Evolutionary conservation across 2,888 invertebrate species (phyloP).

Genomic region (Syrphus vitripennis): DNA sequence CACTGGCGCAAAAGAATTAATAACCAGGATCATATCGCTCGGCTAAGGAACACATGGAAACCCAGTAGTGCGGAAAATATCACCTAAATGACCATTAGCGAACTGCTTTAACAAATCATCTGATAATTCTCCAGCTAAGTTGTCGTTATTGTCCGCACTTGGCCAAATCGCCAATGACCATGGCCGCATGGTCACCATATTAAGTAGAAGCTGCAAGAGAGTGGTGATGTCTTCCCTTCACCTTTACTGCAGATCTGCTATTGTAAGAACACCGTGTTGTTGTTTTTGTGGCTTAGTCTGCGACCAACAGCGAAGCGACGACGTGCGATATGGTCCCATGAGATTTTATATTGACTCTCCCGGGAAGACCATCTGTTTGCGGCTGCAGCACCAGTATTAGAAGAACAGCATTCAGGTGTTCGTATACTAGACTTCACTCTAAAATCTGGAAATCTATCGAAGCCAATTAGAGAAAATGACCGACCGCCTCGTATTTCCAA

Average conservation of each 20-base stretch:
- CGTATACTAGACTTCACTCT: slow-evolving; percentile 39
- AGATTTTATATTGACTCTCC: slow-evolving; percentile 47
- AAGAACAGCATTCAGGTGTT: slow-evolving; percentile 55
- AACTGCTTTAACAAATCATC: slow-evolving; percentile 71
- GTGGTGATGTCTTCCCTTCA: slow-evolving; percentile 3
- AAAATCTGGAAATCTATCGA: slow-evolving; percentile 60
- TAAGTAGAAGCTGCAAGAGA: slow-evolving; percentile 4
- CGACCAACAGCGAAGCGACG: not conserved
- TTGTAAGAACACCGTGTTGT: not conserved
- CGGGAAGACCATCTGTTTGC: slow-evolving; percentile 49
- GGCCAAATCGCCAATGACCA: slow-evolving; percentile 33
- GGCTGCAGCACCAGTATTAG: not conserved
- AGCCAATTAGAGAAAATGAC: slow-evolving; percentile 64
- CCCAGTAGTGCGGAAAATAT: slow-evolving; percentile 74
- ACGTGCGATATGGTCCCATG: slow-evolving; percentile 66
- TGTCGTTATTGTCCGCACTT: slow-evolving; percentile 33
- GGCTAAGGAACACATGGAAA: slow-evolving; percentile 38
- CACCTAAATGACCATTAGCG: slow-evolving; percentile 78
- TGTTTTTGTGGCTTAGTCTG: not conserved
- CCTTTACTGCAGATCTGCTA: not conserved
- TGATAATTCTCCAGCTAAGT: slow-evolving; percentile 66
- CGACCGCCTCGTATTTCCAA: slow-evolving; percentile 36
- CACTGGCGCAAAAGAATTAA: slow-evolving; percentile 57
- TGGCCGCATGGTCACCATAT: slow-evolving; percentile 13
- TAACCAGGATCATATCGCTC: slow-evolving; percentile 65